Percentiles rank a stretch among this genome's conserved stretches.
Conservation (phyloP, 2,113 vertebrate genomes). For the Lutjanus erythropterus region DNA sequence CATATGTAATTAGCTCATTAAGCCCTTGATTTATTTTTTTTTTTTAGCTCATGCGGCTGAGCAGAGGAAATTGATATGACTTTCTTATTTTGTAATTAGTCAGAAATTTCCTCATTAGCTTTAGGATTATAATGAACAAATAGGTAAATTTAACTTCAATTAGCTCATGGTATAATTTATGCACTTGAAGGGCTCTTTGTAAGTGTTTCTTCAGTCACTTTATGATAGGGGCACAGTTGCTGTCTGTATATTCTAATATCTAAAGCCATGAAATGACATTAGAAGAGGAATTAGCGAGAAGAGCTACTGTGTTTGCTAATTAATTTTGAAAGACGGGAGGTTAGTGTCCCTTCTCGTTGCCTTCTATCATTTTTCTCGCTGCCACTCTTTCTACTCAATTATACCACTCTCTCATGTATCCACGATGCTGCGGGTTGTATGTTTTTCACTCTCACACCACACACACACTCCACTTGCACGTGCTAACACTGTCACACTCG, state of each 20-base stretch:
- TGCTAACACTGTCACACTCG: constrained; percentile 37
- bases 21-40: constrained; percentile 78
- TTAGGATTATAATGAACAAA: constrained; percentile 81
- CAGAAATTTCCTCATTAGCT: constrained; percentile 81
- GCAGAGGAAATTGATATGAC: constrained; percentile 78
- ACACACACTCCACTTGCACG: constrained; percentile 29
- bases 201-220: constrained; percentile 72
- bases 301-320: constrained; percentile 77
- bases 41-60: constrained; percentile 59
- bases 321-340: constrained; percentile 79
- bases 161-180: constrained; percentile 74
- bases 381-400: constrained; percentile 68
- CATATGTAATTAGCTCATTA: constrained; percentile 85
- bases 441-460: constrained; percentile 12
- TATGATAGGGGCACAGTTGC: constrained; percentile 61
- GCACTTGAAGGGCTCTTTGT: constrained; percentile 59
- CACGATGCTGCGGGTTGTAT: constrained; percentile 37
- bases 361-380: constrained; percentile 67
- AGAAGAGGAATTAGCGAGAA: constrained; percentile 73
- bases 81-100: constrained; percentile 84
- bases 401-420: constrained; percentile 61
- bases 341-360: constrained; percentile 56
- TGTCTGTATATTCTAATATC: constrained; percentile 72
- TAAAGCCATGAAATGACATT: constrained; percentile 77
- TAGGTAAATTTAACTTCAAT: constrained; percentile 84